Evolutionary conservation across 2,113 vertebrate genomes (phyloP), one percentile per base, ranked within the genome.

Genomic region (Cricetomys ansorgei): DNA sequence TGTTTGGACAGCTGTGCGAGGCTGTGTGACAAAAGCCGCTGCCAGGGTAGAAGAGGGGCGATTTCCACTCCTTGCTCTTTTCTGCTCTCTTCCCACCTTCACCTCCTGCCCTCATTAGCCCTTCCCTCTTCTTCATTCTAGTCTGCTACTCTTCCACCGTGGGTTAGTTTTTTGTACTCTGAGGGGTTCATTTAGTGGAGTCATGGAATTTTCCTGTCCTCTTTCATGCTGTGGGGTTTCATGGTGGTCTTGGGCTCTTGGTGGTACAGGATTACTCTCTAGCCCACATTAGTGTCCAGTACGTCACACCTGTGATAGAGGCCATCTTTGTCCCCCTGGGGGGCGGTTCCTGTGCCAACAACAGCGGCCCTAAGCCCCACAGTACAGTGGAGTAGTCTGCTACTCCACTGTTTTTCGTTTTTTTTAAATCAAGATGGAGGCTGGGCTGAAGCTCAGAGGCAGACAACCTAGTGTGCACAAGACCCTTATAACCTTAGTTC

Each of bases 21-120:
- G 10, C 45, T 48, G 9, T 16, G 55, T 77, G 29, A 50, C 29
- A 37, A 19, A 67, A 67, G 75, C 55, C 53, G 12, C 57, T 79
- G 12, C 50, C 29, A 48, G 34, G 31, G 17, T 81, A 27, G 1
- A 50, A 34, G 40, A n/a, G 25, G 65, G 16, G 45, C 48, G 23
- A 9, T 45, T 31, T 83, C 57, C 9, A 72, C 40, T 31, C 59
- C 83, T 15, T 15, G 12, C n/a, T 25, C 7, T 27, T 45, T 62
- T 67, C 21, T 12, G 0, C 3, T 27, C 55, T 5, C 1, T 89
- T 15, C 6, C 34, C 5, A 4, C 88, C 70, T 57, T 70, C 1
- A 1, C 70, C 23, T 4, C 7, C 21, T 34, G 7, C 1, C 0
- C 5, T 57, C 25, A 25, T 23, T 40, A 0, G 12, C 16, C 23